These are phyloP conservation scores for Crambe crambe DNA, from an alignment of 37 sponge, comb jelly and placozoan species.

Conservation along the genomic window DNA sequence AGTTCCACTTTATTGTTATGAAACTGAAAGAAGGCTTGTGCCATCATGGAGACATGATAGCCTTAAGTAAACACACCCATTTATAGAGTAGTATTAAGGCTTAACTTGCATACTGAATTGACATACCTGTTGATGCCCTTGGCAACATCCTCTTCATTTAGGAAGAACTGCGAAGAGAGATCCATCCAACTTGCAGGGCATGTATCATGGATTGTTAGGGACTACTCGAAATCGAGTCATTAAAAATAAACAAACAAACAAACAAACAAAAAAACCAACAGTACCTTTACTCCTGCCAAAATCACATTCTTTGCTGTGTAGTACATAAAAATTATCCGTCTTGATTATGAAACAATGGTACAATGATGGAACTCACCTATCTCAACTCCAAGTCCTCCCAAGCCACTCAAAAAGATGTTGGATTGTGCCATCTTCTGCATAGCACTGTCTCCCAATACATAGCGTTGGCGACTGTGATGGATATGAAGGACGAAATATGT, in stretches of 20 bases:
- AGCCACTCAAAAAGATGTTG: slow-evolving; percentile 81
- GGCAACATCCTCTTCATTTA: slow-evolving; percentile 68
- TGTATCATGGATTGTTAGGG: slow-evolving; percentile 82
- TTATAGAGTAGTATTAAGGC: too few species aligned
- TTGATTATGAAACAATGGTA: not conserved
- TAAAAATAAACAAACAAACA: too few species aligned
- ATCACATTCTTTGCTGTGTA: slow-evolving; percentile 81
- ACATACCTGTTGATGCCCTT: slow-evolving; percentile 57
- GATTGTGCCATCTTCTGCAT: slow-evolving; percentile 86
- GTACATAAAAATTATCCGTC: not conserved
- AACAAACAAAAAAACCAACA: not conserved
- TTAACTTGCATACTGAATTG: not conserved
- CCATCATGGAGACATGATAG: too few species aligned
- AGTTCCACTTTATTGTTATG: too few species aligned
- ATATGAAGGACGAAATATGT: not conserved
- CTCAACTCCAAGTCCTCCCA: slow-evolving; percentile 90
- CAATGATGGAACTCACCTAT: too few species aligned
- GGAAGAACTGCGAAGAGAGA: slow-evolving; percentile 94
- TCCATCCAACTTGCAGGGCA: slow-evolving; percentile 60
- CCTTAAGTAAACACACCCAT: too few species aligned
- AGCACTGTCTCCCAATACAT: slow-evolving; percentile 92
- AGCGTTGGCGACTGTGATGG: slow-evolving; percentile 82
- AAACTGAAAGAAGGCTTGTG: too few species aligned
- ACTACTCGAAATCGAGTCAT: slow-evolving; percentile 23
- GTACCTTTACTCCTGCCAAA: slow-evolving; percentile 87